These are phyloP conservation scores for Atta texana DNA, from an alignment of 1,140 invertebrate genomes.

Conservation along the genomic window DNA sequence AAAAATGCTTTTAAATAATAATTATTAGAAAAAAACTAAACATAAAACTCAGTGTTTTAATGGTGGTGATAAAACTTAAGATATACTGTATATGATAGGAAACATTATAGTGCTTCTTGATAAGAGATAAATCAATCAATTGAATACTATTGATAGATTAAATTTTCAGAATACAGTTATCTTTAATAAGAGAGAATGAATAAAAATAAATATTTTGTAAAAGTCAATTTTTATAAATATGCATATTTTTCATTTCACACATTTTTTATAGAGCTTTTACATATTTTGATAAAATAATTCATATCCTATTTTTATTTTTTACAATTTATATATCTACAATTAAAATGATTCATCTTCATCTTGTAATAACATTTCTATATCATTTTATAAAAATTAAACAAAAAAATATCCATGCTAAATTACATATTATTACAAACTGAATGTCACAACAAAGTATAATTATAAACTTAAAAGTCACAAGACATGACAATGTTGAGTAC, in stretches of 20 bases:
- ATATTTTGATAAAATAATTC: neutral
- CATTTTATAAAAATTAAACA: neutral
- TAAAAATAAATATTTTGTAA: too few species aligned
- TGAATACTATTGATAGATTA: neutral
- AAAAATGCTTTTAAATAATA: neutral
- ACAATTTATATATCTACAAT: too few species aligned
- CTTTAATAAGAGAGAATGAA: too few species aligned
- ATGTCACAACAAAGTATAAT: neutral
- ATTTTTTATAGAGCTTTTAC: too few species aligned
- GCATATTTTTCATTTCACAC: too few species aligned
- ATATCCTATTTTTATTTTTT: too few species aligned
- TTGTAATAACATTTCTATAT: neutral
- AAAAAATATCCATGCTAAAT: neutral
- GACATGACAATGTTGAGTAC: neutral
- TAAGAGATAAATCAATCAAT: conserved; percentile 7
- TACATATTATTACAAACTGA: neutral
- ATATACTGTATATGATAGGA: neutral
- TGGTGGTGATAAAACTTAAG: neutral
- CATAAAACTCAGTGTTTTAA: neutral
- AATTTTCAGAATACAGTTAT: neutral
- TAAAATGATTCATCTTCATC: neutral
- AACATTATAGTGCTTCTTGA: neutral
- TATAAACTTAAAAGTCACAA: neutral
- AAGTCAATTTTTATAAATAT: too few species aligned
- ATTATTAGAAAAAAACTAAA: neutral